Conservation (phyloP, 37 sponge, comb jelly and placozoan genomes). For the Ianthella basta region DNA sequence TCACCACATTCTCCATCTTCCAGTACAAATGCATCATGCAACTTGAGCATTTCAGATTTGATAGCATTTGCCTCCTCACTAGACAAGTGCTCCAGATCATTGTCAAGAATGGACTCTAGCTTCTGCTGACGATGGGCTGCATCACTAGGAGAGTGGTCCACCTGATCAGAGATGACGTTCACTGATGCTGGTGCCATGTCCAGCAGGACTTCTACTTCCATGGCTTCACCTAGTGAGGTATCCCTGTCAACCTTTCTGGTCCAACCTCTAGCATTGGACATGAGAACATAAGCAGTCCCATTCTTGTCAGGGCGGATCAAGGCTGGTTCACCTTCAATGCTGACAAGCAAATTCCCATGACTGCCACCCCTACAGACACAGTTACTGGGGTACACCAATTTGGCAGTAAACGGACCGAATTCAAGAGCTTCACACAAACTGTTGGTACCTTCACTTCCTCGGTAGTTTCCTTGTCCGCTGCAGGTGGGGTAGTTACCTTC, state of each 20-base stretch:
- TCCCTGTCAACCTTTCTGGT: conserved; percentile 14
- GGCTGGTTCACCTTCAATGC: not conserved
- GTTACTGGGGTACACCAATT: not conserved
- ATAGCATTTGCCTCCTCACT: not conserved
- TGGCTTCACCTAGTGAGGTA: conserved; percentile 10
- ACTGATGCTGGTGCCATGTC: conserved; percentile 15
- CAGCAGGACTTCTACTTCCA: conserved; percentile 20
- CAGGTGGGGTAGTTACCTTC: not conserved
- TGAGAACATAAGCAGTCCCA: conserved; percentile 30
- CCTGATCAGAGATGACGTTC: not conserved
- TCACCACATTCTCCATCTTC: conserved; percentile 1
- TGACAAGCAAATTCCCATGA: not conserved
- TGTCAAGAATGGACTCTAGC: not conserved
- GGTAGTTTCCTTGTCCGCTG: not conserved
- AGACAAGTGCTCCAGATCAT: not conserved
- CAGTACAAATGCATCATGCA: conserved; percentile 36
- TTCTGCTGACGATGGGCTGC: not conserved
- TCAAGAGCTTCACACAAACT: conserved; percentile 24
- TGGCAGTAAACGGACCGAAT: conserved; percentile 20
- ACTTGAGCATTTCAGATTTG: not conserved
- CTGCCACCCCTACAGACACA: conserved; percentile 17
- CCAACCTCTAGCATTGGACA: conserved; percentile 19
- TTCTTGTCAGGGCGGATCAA: conserved; percentile 11
- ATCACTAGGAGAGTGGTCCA: not conserved
- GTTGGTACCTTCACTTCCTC: conserved; percentile 20